These are phyloP conservation scores for Zaprionus ghesquierei DNA, from an alignment of 1,140 invertebrate genomes.

Conservation along the genomic window DNA sequence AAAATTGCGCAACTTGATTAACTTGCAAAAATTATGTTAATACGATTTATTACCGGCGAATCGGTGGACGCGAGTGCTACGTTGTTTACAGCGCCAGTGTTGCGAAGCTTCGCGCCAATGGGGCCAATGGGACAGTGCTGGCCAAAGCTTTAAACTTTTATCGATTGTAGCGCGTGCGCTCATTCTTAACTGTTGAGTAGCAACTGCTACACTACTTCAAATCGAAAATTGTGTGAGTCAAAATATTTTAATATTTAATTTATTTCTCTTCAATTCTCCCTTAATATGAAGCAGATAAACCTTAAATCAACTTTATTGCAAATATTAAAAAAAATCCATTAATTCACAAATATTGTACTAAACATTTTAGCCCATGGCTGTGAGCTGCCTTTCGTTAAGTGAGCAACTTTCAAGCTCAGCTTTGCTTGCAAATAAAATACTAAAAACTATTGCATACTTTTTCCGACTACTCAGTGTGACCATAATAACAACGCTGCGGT, in stretches of 20 bases:
- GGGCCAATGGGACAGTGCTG: not conserved
- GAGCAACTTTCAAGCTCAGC: not conserved
- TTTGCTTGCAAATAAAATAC: not conserved
- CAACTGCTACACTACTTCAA: not conserved
- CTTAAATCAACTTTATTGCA: no score
- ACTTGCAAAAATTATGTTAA: conserved; percentile 3
- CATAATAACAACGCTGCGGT: not conserved
- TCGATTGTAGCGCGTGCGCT: not conserved
- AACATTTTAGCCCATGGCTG: no score
- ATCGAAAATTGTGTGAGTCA: no score
- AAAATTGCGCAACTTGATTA: not conserved
- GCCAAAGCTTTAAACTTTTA: not conserved
- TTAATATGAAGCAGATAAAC: no score
- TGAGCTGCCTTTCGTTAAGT: not conserved
- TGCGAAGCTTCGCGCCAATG: not conserved
- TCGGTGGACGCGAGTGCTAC: not conserved
- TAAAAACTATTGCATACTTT: not conserved
- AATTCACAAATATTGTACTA: no score
- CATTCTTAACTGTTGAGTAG: not conserved
- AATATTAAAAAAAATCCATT: no score
- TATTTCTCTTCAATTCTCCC: no score
- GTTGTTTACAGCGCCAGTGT: conserved; percentile 12
- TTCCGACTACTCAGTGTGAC: conserved; percentile 3
- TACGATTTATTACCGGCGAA: conserved; percentile 29
- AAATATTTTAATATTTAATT: no score